Evolutionary conservation across 1,140 invertebrate species (phyloP).

Genomic region (Drosophila nikananu): DNA sequence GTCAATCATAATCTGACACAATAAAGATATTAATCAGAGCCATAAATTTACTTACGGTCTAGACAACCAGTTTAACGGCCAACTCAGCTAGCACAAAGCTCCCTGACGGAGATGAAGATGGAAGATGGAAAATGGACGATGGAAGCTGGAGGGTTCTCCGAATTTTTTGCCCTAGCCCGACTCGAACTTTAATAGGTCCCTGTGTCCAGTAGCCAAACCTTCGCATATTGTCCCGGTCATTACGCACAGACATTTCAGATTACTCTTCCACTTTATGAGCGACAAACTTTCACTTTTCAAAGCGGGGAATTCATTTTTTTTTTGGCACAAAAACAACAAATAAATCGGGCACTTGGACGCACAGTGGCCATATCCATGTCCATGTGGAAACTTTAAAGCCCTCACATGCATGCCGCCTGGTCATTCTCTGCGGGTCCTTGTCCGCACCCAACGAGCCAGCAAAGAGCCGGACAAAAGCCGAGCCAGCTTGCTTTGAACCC

Average conservation of each 20-base stretch:
- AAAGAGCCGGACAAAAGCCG: slow-evolving; percentile 43
- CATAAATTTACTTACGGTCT: slow-evolving; percentile 64
- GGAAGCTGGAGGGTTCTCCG: slow-evolving; percentile 23
- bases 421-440: slow-evolving; percentile 54
- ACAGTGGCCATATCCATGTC: slow-evolving; percentile 43
- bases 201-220: neutral
- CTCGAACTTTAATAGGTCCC: slow-evolving; percentile 28
- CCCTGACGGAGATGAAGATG: slow-evolving; percentile 39
- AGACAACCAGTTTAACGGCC: slow-evolving; percentile 59
- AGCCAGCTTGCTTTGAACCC: slow-evolving; percentile 44
- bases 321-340: slow-evolving; percentile 19
- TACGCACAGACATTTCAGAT: slow-evolving; percentile 57
- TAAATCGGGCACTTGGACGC: slow-evolving; percentile 26
- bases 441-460: slow-evolving; percentile 64
- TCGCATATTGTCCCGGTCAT: slow-evolving; percentile 55
- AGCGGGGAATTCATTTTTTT: slow-evolving; percentile 29
- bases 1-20: slow-evolving; percentile 63
- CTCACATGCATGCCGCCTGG: slow-evolving; percentile 51
- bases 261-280: slow-evolving; percentile 52
- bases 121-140: slow-evolving; percentile 31
- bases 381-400: slow-evolving; percentile 61
- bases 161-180: neutral
- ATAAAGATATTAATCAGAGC: slow-evolving; percentile 67
- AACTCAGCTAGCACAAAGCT: slow-evolving; percentile 35
- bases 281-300: slow-evolving; percentile 58